Evolutionary conservation across 2,888 invertebrate species (phyloP).

Genomic region (Trissonchulus sp.): DNA sequence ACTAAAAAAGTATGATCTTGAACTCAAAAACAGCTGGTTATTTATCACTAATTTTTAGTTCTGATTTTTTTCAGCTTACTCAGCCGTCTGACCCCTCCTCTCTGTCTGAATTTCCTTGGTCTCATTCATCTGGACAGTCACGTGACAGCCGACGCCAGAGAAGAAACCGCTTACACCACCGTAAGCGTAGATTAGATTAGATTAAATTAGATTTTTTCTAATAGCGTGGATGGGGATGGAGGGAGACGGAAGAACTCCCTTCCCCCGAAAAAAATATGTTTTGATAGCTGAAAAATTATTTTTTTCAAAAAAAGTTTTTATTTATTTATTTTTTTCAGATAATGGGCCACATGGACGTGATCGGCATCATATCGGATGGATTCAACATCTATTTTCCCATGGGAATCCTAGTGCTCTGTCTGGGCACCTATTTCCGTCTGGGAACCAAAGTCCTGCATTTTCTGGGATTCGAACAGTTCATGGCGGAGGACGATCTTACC

Average conservation of each 20-base stretch:
- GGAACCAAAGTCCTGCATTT: constrained; percentile 81
- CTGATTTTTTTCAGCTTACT: constrained; percentile 60
- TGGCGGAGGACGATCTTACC: constrained; percentile 86
- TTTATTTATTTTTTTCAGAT: constrained; percentile 58
- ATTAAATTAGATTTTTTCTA: too few species aligned
- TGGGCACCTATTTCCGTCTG: constrained; percentile 85
- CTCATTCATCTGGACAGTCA: constrained; percentile 92
- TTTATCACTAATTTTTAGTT: too few species aligned
- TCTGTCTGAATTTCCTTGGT: constrained; percentile 95
- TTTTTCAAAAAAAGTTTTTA: too few species aligned
- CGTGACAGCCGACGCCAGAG: constrained; percentile 39
- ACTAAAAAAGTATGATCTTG: too few species aligned
- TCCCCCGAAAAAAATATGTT: too few species aligned
- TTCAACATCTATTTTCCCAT: constrained; percentile 99
- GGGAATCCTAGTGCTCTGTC: constrained; percentile 82
- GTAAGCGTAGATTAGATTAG: constrained; percentile 45
- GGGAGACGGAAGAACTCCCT: neutral
- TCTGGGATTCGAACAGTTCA: constrained; percentile 92
- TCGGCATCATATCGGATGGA: constrained; percentile 89
- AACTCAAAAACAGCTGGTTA: too few species aligned
- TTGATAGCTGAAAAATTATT: too few species aligned
- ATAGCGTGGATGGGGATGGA: too few species aligned
- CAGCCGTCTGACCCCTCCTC: constrained; percentile 90
- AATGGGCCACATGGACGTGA: constrained; percentile 99
- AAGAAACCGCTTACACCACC: constrained; percentile 84